phyloP scores from a whole-genome alignment of 2,797 vertebrate species.

The Sylvia borin region DNA sequence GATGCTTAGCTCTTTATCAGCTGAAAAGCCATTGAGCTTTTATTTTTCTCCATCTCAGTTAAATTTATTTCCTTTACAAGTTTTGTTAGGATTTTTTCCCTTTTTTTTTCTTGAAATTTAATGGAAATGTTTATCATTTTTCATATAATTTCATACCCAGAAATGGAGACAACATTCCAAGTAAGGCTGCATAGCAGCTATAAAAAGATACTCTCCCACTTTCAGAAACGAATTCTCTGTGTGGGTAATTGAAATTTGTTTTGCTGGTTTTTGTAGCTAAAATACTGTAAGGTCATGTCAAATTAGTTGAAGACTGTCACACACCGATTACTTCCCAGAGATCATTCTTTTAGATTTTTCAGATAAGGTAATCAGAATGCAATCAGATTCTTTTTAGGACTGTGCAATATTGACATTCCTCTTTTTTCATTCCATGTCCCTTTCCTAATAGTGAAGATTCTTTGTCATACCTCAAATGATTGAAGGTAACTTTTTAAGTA shows the following conservation, averaged over 20 bases:
- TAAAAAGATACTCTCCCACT: neutral
- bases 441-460: neutral
- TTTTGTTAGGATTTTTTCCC: rapidly evolving
- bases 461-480: neutral
- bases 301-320: neutral
- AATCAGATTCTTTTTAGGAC: neutral
- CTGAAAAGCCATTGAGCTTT: neutral
- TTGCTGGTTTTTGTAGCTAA: neutral
- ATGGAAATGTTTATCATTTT: neutral
- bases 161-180: neutral
- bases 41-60: neutral
- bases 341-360: neutral
- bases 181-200: neutral
- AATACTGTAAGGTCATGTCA: neutral
- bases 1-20: neutral
- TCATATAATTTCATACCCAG: neutral
- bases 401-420: neutral
- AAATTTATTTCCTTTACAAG: neutral
- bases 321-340: neutral
- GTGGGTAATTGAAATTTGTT: neutral
- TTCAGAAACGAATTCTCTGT: neutral
- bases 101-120: neutral
- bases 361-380: neutral
- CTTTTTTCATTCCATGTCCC: neutral
- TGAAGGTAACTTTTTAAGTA: neutral